Evolutionary conservation across 2,797 vertebrate species (phyloP).

Genomic region (Odontamblyopus lacepedii): DNA sequence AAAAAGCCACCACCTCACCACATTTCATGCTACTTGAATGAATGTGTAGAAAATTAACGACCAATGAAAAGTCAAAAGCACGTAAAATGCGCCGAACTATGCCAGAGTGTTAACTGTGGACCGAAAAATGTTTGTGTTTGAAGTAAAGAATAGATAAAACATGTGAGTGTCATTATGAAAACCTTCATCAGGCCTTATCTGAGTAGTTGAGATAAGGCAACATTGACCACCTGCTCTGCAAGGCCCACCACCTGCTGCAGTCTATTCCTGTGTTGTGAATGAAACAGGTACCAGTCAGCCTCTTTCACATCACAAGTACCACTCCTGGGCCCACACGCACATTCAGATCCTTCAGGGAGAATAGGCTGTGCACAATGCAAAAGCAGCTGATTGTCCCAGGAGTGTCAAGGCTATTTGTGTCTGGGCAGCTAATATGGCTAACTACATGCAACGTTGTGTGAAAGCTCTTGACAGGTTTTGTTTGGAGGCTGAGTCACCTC

Average conservation of each 20-base stretch:
- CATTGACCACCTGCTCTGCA: conserved; percentile 12
- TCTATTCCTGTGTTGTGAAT: conserved; percentile 33
- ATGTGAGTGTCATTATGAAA: background rate
- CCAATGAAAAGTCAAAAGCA: too few species aligned
- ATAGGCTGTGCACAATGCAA: background rate
- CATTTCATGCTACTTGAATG: too few species aligned
- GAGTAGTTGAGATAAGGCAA: background rate
- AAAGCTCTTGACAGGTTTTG: background rate
- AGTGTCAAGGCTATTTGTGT: conserved; percentile 5
- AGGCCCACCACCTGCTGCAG: conserved; percentile 20
- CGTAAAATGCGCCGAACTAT: too few species aligned
- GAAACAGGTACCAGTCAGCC: conserved; percentile 20
- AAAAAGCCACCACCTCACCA: too few species aligned
- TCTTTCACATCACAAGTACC: conserved; percentile 5
- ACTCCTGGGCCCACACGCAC: background rate
- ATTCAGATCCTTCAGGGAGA: background rate
- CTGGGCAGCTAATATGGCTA: conserved; percentile 3
- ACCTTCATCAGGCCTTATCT: background rate
- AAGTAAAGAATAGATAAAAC: too few species aligned
- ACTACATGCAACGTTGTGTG: background rate
- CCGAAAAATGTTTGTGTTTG: too few species aligned
- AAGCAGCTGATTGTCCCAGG: background rate
- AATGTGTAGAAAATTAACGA: too few species aligned
- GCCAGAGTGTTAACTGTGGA: too few species aligned
- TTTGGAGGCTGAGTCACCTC: conserved; percentile 34